Base-by-base conservation (phyloP, 2,797 vertebrate species). In the Alca torda region DNA sequence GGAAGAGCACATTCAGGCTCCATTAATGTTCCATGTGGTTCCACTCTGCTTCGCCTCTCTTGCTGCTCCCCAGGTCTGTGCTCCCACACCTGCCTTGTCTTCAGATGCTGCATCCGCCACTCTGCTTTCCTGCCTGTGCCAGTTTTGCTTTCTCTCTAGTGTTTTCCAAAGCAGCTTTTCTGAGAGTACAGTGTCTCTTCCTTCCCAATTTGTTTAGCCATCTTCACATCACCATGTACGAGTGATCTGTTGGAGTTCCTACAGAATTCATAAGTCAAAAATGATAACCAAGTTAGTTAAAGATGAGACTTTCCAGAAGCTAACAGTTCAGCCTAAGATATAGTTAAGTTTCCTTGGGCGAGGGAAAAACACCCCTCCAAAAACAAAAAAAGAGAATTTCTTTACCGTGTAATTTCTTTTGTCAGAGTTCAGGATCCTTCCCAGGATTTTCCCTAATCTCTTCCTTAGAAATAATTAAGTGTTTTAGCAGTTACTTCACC, bases 111-210 rank as follows among this genome's bases (percentile, higher is more conserved):
- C 37, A 57, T 8, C 69, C 39, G 14, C 61, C 13, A 4, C 37
- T 16, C 13, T 16, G 21, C 43, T 45, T 30, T 41, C 9, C 30
- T 24, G 28, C 61, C 39, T 33, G 18, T 1, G 1, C 0, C 6
- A 33, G 15, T 35, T 53, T 51, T 53, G 30, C 50, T 53, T 57
- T 63, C 21, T 74, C 39, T 67, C 60, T 13, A 13, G 30, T 19
- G 18, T 50, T 51, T 51, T 78, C 48, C 50, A 57, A 69, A 68
- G 25, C 31, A 30, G 16, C 16, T 87, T 67, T 69, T 59, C 51
- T 33, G 11, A 46, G 6, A 46, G 4, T 57, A 51, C 30, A 24
- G 20, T 5, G 10, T 16, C 48, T 85, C 35, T 31, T 54, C 39
- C 46, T 33, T 77, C 53, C 35, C 21, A 33, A 15, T 23, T 51